phyloP scores from a whole-genome alignment of 2,888 invertebrate species.

The Oligia latruncula region DNA sequence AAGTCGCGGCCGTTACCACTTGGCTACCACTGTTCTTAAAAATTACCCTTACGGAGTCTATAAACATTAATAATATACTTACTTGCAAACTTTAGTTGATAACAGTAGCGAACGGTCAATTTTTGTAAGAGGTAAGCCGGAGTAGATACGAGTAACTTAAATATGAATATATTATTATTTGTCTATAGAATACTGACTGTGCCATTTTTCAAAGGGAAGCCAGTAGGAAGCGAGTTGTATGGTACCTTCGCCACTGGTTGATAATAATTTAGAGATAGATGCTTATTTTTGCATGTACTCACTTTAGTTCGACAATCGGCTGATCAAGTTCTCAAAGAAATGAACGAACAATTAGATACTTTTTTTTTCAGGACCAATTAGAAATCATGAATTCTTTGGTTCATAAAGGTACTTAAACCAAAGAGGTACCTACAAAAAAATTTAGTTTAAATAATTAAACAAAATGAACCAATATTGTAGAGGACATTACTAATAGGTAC shows the following conservation, averaged over 20 bases:
- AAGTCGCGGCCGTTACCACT: too few species aligned
- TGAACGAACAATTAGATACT: not conserved
- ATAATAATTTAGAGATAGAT: not conserved
- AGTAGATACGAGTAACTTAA: too few species aligned
- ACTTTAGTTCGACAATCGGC: not conserved
- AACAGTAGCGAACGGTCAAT: too few species aligned
- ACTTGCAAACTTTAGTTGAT: not conserved
- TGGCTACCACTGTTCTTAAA: too few species aligned
- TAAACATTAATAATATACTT: not conserved
- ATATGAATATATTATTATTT: too few species aligned
- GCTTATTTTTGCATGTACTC: not conserved
- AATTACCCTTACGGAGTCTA: not conserved
- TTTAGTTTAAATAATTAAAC: not conserved
- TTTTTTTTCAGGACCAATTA: not conserved
- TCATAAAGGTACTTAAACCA: not conserved
- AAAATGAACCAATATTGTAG: not conserved
- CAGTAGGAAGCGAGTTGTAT: too few species aligned
- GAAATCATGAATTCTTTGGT: not conserved
- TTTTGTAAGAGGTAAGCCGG: too few species aligned
- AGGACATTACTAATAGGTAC: not conserved
- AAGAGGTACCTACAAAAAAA: not conserved
- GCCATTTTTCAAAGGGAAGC: too few species aligned
- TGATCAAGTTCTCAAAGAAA: not conserved
- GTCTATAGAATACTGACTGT: too few species aligned
- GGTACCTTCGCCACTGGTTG: not conserved